Percentiles rank a stretch among this genome's conserved stretches.
phyloP scores from a whole-genome alignment of 2,888 invertebrate species.

The Cremastinae sp. region DNA sequence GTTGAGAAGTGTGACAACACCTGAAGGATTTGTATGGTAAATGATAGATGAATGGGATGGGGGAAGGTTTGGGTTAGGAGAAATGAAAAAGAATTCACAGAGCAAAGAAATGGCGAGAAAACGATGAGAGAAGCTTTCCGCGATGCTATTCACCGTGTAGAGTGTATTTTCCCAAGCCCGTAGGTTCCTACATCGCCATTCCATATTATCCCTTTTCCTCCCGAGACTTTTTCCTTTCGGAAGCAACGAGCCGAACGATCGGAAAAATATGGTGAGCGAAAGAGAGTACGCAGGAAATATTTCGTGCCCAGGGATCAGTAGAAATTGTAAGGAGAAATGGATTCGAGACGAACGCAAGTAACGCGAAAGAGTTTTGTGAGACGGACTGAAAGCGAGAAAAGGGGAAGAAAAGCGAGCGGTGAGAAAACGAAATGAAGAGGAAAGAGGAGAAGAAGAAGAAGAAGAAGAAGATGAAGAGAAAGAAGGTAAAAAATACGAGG shows the following conservation, averaged over 20 bases:
- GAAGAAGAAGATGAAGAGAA: slow-evolving; percentile 28
- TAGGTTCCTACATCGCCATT: neutral
- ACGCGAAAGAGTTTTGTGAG: slow-evolving; percentile 9
- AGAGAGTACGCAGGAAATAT: slow-evolving; percentile 37
- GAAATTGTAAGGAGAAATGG: slow-evolving; percentile 48
- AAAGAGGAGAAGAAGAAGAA: slow-evolving; percentile 33
- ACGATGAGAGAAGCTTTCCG: slow-evolving; percentile 35
- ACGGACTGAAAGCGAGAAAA: slow-evolving; percentile 18
- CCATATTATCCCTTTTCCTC: neutral
- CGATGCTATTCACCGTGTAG: slow-evolving; percentile 33
- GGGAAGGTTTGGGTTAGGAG: slow-evolving; percentile 54
- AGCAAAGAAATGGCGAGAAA: slow-evolving; percentile 35
- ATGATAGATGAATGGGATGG: neutral
- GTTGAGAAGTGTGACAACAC: slow-evolving; percentile 18
- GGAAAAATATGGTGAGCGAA: slow-evolving; percentile 40
- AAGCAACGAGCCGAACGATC: slow-evolving; percentile 54
- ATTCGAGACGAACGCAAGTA: slow-evolving; percentile 12
- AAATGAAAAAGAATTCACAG: slow-evolving; percentile 66
- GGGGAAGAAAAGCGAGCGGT: neutral
- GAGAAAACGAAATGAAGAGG: slow-evolving; percentile 6
- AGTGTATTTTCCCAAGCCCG: slow-evolving; percentile 7
- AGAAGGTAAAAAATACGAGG: slow-evolving; percentile 9
- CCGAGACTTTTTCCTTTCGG: slow-evolving; percentile 31
- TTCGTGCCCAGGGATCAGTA: slow-evolving; percentile 39
- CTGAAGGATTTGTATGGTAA: slow-evolving; percentile 13